Evolutionary conservation across 2,113 vertebrate species (phyloP).

Genomic region (Oplegnathus fasciatus): DNA sequence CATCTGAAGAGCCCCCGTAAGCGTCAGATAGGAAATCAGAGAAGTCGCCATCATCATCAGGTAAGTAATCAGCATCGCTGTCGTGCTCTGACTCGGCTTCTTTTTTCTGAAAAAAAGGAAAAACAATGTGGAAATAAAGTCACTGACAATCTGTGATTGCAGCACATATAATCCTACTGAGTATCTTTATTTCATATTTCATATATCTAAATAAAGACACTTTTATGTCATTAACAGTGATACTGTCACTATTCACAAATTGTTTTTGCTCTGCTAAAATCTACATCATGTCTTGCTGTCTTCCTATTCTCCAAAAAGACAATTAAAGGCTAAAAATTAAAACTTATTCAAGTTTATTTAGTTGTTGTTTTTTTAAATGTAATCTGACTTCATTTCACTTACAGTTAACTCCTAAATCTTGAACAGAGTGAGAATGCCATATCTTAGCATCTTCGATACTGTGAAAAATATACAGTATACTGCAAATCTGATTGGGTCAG

Average conservation of each 20-base stretch:
- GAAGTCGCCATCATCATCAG: slow-evolving; percentile 11
- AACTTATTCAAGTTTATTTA: not conserved
- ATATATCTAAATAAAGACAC: not conserved
- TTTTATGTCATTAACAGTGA: not conserved
- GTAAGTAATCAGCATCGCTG: slow-evolving; percentile 28
- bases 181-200: not conserved
- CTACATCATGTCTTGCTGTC: too few relatives aligned
- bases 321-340: not conserved
- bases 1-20: slow-evolving; percentile 25
- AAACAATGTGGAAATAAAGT: not conserved
- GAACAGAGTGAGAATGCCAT: too few relatives aligned
- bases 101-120: slow-evolving; percentile 16
- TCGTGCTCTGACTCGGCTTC: slow-evolving; percentile 23
- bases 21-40: slow-evolving; percentile 36
- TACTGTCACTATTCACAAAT: not conserved
- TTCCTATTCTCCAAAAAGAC: too few relatives aligned
- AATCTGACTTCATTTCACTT: not conserved
- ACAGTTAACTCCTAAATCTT: not conserved
- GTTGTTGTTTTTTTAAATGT: too few relatives aligned
- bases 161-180: not conserved
- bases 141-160: not conserved
- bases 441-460: too few relatives aligned
- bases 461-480: too few relatives aligned
- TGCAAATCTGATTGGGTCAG: too few relatives aligned
- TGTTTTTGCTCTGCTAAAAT: not conserved